A percentile compares a stretch with the other conserved stretches of the same genome.
phyloP scores from a whole-genome alignment of 2,888 invertebrate species.

The Blera fallax region DNA sequence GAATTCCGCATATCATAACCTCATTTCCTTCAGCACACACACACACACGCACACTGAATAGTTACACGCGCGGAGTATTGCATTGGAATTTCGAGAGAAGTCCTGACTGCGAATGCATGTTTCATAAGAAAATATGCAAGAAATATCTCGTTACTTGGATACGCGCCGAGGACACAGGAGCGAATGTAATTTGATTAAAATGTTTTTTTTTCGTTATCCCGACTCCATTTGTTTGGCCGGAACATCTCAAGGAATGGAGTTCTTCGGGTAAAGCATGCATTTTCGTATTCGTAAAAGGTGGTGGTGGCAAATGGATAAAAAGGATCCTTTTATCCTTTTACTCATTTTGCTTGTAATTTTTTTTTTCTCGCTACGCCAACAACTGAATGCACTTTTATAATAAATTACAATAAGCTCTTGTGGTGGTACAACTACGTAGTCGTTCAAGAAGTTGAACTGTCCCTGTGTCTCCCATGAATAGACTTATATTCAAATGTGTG shows the following conservation, averaged over 20 bases:
- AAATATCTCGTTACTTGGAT: conserved; percentile 30
- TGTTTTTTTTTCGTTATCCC: not conserved
- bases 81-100: conserved; percentile 6
- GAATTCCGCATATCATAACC: conserved; percentile 64
- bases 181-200: conserved; percentile 62
- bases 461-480: not conserved
- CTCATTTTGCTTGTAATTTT: not conserved
- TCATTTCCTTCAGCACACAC: conserved; percentile 51
- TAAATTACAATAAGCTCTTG: not conserved
- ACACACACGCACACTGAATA: conserved; percentile 39
- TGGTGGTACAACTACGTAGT: not conserved
- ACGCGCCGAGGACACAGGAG: conserved; percentile 20
- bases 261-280: not conserved
- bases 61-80: conserved; percentile 30
- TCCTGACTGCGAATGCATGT: conserved; percentile 7
- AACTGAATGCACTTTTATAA: not conserved
- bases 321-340: not conserved
- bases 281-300: not conserved
- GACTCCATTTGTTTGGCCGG: conserved; percentile 12
- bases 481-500: not conserved
- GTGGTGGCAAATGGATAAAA: not conserved
- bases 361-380: not conserved
- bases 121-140: not conserved
- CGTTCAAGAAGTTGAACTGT: not conserved
- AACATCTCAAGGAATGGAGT: not conserved